Conservation (phyloP, 2,888 invertebrate species). For the Leucoma salicis region DNA sequence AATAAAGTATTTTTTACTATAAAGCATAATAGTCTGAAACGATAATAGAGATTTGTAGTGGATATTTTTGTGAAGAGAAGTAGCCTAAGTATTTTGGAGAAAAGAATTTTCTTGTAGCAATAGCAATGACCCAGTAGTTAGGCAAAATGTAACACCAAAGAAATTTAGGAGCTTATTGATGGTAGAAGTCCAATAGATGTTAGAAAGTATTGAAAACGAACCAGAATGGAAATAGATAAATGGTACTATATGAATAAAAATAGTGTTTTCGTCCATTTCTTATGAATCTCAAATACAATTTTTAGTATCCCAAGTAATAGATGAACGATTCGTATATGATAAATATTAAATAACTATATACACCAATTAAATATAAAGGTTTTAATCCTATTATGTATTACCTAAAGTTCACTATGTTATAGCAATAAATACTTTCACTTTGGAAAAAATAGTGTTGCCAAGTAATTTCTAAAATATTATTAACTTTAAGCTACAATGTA, state of each 20-base stretch:
- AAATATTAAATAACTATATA: background rate
- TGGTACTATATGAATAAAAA: slow-evolving; percentile 52
- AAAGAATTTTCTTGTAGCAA: slow-evolving; percentile 54
- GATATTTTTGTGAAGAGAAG: slow-evolving; percentile 69
- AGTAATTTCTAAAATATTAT: too few relatives aligned
- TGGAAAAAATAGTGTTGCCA: too few relatives aligned
- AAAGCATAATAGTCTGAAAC: slow-evolving; percentile 56
- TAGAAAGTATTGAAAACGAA: slow-evolving; percentile 23
- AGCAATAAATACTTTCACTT: too few relatives aligned
- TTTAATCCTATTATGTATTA: too few relatives aligned
- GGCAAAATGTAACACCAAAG: slow-evolving; percentile 72
- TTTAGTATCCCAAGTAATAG: background rate
- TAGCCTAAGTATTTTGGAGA: slow-evolving; percentile 78
- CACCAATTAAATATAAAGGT: background rate
- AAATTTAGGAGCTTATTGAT: slow-evolving; percentile 69
- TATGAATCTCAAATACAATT: slow-evolving; percentile 24
- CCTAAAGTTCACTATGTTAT: too few relatives aligned
- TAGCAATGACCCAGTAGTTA: slow-evolving; percentile 74
- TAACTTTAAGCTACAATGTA: too few relatives aligned
- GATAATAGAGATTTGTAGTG: slow-evolving; percentile 62
- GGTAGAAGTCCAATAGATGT: slow-evolving; percentile 42
- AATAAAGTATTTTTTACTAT: slow-evolving; percentile 45
- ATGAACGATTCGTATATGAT: background rate
- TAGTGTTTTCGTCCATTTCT: slow-evolving; percentile 66
- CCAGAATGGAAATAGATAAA: slow-evolving; percentile 26